Evolutionary conservation across 2,113 vertebrate genomes (phyloP).

Genomic region (Nothoprocta perdicaria): DNA sequence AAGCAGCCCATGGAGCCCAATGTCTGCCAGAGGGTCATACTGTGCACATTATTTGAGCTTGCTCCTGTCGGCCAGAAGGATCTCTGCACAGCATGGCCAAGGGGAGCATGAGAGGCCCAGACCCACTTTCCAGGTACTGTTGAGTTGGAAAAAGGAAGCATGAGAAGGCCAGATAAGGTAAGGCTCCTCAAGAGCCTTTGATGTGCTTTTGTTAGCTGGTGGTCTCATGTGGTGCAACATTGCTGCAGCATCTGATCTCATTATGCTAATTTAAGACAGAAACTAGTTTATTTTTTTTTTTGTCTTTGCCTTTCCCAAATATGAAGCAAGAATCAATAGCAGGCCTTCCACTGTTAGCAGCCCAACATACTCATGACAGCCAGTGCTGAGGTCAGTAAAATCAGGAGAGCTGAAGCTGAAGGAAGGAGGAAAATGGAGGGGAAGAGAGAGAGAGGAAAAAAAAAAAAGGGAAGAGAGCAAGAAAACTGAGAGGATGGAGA

Average conservation of each 20-base stretch:
- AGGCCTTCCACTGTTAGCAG: not conserved
- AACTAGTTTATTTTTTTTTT: not conserved
- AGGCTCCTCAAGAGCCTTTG: not conserved
- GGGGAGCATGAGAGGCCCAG: accelerated
- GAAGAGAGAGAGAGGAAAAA: not conserved
- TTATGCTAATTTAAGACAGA: not conserved
- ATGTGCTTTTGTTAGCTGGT: not conserved
- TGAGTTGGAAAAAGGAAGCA: not conserved
- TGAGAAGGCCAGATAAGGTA: accelerated
- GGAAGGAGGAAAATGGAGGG: not conserved
- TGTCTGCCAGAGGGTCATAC: not conserved
- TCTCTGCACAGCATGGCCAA: accelerated
- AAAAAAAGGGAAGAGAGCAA: not conserved
- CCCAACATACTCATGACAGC: not conserved
- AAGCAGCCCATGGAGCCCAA: accelerated
- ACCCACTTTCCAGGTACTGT: not conserved
- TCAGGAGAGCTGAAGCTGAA: not conserved
- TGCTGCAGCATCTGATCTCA: not conserved
- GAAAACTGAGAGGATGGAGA: not conserved
- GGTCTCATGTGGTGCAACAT: not conserved
- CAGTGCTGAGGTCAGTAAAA: not conserved
- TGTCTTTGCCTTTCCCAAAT: not conserved
- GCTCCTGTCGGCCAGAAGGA: not conserved
- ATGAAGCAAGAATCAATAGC: not conserved
- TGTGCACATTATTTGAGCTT: not conserved